Evolutionary conservation across 2,888 invertebrate genomes (phyloP).

Genomic region (Pristionchus arcanus): DNA sequence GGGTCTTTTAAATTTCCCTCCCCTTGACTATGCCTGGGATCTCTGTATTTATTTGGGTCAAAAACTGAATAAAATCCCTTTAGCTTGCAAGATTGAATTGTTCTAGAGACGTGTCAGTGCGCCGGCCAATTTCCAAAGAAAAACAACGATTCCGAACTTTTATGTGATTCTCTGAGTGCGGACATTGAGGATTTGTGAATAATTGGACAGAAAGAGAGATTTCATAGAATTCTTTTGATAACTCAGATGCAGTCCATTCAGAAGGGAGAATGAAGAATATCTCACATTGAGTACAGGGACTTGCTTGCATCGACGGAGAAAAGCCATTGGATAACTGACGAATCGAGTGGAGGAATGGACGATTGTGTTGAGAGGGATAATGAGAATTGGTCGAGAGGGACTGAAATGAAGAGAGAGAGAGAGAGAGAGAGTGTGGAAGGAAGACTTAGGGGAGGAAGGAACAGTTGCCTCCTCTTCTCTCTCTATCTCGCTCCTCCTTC

Average conservation of each 20-base stretch:
- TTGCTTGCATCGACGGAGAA: background rate
- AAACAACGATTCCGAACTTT: background rate
- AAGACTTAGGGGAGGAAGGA: constrained; percentile 19
- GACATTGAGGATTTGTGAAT: background rate
- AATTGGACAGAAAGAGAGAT: background rate
- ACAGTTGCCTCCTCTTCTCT: constrained; percentile 12
- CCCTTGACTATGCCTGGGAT: background rate
- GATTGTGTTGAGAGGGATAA: constrained; percentile 39
- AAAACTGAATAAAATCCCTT: background rate
- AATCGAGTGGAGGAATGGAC: background rate
- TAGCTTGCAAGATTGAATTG: constrained; percentile 14
- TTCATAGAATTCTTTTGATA: too few relatives aligned
- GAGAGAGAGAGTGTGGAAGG: background rate
- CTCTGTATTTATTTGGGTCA: constrained; percentile 6
- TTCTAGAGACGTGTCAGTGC: background rate
- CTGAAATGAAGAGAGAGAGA: background rate
- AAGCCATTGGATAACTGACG: background rate
- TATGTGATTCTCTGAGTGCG: background rate
- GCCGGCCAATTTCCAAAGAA: background rate
- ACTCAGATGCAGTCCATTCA: background rate
- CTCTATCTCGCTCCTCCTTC: background rate
- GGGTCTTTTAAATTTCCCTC: background rate
- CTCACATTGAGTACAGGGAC: constrained; percentile 10
- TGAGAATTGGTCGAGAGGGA: constrained; percentile 38
- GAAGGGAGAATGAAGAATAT: background rate